These are phyloP conservation scores for Heliconius himera DNA, from an alignment of 1,140 invertebrate species.

Conservation along the genomic window DNA sequence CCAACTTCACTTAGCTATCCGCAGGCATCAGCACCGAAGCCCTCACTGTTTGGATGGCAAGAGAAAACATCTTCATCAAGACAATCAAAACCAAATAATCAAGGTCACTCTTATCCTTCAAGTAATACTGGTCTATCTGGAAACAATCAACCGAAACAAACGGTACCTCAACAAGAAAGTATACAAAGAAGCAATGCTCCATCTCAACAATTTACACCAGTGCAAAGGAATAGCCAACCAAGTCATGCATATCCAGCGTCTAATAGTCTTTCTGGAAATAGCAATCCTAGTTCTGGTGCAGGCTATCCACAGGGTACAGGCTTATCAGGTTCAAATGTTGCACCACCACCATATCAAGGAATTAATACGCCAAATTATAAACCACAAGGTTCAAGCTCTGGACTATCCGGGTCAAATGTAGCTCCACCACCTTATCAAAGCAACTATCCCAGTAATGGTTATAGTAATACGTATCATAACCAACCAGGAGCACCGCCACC, in stretches of 20 bases:
- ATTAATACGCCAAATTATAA: constrained; percentile 25
- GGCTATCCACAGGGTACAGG: constrained; percentile 38
- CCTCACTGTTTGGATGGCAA: constrained; percentile 73
- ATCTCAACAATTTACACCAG: constrained; percentile 43
- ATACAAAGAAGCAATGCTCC: constrained; percentile 60
- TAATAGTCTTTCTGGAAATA: constrained; percentile 56
- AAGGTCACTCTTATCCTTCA: constrained; percentile 72
- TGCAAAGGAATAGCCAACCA: constrained; percentile 45
- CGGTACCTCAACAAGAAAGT: constrained; percentile 54
- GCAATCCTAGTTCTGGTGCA: constrained; percentile 25
- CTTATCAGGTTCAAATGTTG: constrained; percentile 36
- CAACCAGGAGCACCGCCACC: constrained; percentile 52
- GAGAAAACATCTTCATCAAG: constrained; percentile 49
- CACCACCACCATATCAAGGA: constrained; percentile 54
- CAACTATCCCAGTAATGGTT: constrained; percentile 44
- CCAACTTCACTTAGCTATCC: constrained; percentile 70
- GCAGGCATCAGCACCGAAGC: constrained; percentile 66
- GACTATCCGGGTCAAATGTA: constrained; percentile 48
- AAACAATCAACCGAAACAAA: constrained; percentile 55
- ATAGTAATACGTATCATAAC: constrained; percentile 45
- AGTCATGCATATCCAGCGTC: constrained; percentile 62
- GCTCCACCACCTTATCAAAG: constrained; percentile 50
- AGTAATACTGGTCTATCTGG: constrained; percentile 72
- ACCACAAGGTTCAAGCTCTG: constrained; percentile 42
- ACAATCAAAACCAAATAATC: constrained; percentile 52